These are phyloP conservation scores for Etheostoma spectabile DNA, from an alignment of 2,113 vertebrate genomes.

Conservation along the genomic window DNA sequence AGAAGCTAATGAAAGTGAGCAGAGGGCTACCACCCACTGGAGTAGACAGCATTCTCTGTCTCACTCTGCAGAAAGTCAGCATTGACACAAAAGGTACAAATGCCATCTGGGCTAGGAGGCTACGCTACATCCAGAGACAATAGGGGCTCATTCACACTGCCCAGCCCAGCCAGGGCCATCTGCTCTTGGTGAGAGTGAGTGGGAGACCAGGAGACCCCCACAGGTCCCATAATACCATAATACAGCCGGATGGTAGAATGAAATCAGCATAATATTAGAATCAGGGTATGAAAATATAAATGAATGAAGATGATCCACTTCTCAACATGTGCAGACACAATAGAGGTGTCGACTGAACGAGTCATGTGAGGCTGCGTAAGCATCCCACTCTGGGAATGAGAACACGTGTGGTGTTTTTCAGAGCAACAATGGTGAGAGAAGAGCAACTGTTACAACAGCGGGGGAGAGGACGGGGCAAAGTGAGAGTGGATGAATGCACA, in stretches of 20 bases:
- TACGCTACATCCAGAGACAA: slow-evolving; percentile 80
- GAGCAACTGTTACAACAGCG: slow-evolving; percentile 65
- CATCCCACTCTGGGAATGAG: slow-evolving; percentile 58
- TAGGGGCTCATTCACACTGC: slow-evolving; percentile 72
- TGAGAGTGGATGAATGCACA: slow-evolving; percentile 46
- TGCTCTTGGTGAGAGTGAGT: slow-evolving; percentile 77
- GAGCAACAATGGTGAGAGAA: slow-evolving; percentile 51
- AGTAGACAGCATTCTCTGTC: slow-evolving; percentile 74
- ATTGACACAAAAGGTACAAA: slow-evolving; percentile 81
- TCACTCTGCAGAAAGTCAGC: slow-evolving; percentile 72
- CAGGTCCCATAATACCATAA: slow-evolving; percentile 24
- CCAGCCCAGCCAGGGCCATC: slow-evolving; percentile 77
- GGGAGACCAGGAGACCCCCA: slow-evolving; percentile 68
- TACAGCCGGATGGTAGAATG: slow-evolving; percentile 25
- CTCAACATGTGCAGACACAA: slow-evolving; percentile 19
- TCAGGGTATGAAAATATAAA: slow-evolving; percentile 63
- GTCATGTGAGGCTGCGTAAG: background rate
- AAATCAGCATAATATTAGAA: slow-evolving; percentile 61
- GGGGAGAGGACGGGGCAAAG: slow-evolving; percentile 37
- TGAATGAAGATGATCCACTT: slow-evolving; percentile 62
- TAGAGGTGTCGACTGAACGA: slow-evolving; percentile 19
- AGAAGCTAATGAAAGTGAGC: slow-evolving; percentile 64
- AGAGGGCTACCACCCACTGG: slow-evolving; percentile 73
- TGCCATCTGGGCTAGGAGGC: slow-evolving; percentile 82
- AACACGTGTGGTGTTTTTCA: slow-evolving; percentile 64